phyloP scores from a whole-genome alignment of 1,140 invertebrate genomes.

The Fopius arisanus region DNA sequence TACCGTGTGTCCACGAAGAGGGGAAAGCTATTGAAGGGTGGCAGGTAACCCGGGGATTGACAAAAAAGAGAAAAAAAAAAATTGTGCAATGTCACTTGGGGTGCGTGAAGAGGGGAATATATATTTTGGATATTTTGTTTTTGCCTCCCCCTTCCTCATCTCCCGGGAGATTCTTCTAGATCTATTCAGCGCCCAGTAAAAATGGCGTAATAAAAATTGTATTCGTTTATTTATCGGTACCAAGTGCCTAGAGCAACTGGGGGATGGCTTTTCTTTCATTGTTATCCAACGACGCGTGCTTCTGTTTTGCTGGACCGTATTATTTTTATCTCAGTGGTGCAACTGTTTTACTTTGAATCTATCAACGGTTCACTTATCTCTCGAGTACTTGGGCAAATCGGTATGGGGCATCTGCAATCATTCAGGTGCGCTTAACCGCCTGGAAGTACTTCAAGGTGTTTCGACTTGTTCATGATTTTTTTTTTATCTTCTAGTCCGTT shows the following conservation, averaged over 20 bases:
- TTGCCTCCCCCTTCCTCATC: too few relatives aligned
- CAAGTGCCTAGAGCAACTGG: neutral
- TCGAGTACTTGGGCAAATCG: constrained; percentile 45
- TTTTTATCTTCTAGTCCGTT: too few relatives aligned
- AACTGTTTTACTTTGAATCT: constrained; percentile 56
- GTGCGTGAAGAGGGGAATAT: neutral
- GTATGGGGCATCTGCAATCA: constrained; percentile 51
- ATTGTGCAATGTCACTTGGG: neutral
- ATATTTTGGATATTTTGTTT: neutral
- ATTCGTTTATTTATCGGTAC: neutral
- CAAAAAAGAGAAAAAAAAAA: neutral
- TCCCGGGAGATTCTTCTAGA: neutral
- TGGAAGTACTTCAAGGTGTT: neutral
- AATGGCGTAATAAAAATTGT: neutral
- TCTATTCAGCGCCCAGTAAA: neutral
- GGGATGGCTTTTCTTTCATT: neutral
- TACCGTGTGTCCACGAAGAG: neutral
- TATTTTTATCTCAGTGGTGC: constrained; percentile 54
- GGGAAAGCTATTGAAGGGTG: constrained; percentile 34
- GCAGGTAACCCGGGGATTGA: constrained; percentile 47
- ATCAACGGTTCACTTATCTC: constrained; percentile 52
- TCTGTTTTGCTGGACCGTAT: constrained; percentile 48
- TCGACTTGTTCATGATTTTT: neutral
- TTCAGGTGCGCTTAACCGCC: neutral
- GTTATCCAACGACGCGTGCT: constrained; percentile 49